Base-by-base conservation (phyloP, 2,888 invertebrate species). In the Drosophila acutilabella region DNA sequence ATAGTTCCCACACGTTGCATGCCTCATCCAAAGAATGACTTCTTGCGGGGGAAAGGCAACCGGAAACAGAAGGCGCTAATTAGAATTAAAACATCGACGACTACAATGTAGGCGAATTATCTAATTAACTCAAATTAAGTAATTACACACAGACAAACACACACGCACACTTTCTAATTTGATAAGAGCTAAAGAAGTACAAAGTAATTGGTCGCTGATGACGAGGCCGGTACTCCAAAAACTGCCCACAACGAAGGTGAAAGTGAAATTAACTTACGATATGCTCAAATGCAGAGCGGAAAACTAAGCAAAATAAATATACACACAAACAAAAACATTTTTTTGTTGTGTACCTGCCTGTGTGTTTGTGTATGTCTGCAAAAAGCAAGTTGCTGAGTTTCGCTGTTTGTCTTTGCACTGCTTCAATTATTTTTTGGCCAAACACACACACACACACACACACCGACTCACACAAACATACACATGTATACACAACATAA, bases 191-290 rank as follows among this genome's bases (percentile, higher is more conserved):
- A 14, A 67, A 78, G 71, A 77, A 81, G 72, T 78, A 50, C 73
- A 64, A 74, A 57, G 61, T 71, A 76, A 80, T 73, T 87, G 80
- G 76, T 48, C 62, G 36, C 7, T 13, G 36, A 13, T 13, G 36
- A 36, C 36, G 38, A 65, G 65, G 58, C 72, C 72, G 61, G 67
- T 53, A 57, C 59, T 78, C 50, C 41, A 57, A 69, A 65, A 69
- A 65, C 83, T 62, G 74, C 74, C 71, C 76, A 78, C 72, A 77
- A 61, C 69, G 79, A 82, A 86, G 86, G 88, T 85, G 88, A 85
- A 85, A 85, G 85, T 85, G 79, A 78, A 86, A 72, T 77, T 77
- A 50, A 64, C 33, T 47, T 68, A 67, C 70, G 60, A 65, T 58
- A 67, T 45, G 44, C 42, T 58, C 54, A 54, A 58, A 40, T 30